Conservation (phyloP, 1,140 invertebrate species). For the Trichonephila inaurata region DNA sequence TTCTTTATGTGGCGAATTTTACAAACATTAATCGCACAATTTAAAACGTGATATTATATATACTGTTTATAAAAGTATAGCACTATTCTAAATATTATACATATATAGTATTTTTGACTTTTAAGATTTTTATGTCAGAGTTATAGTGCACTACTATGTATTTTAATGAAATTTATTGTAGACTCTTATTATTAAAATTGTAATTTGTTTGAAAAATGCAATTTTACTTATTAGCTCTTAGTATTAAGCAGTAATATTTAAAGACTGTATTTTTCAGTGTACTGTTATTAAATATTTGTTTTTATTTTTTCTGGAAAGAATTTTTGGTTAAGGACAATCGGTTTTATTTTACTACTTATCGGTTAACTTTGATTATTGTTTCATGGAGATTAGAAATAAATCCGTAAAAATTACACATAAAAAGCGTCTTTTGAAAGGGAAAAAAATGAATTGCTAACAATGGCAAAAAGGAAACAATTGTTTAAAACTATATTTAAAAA, state of each 20-base stretch:
- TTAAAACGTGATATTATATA: slow-evolving; percentile 50
- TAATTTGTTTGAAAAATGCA: not conserved
- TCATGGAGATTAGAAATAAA: not conserved
- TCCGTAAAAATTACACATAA: too few relatives aligned
- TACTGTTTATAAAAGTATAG: slow-evolving; percentile 37
- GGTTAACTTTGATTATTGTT: not conserved
- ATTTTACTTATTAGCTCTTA: not conserved
- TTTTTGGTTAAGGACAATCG: not conserved
- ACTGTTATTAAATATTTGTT: too few relatives aligned
- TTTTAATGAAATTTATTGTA: not conserved
- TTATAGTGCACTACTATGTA: not conserved
- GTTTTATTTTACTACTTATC: not conserved
- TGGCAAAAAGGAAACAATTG: too few relatives aligned
- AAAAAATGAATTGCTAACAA: too few relatives aligned
- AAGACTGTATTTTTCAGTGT: not conserved
- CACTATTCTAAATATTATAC: not conserved
- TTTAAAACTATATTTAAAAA: too few relatives aligned
- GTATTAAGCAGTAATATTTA: not conserved
- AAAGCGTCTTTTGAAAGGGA: too few relatives aligned
- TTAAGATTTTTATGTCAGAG: slow-evolving; percentile 10
- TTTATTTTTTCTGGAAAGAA: not conserved
- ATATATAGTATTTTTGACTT: slow-evolving; percentile 52
- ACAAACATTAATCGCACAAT: slow-evolving; percentile 49
- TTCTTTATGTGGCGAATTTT: not conserved
- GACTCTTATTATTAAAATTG: not conserved